Evolutionary conservation across 2,888 invertebrate genomes (phyloP).

Genomic region (Plebejus melissa): DNA sequence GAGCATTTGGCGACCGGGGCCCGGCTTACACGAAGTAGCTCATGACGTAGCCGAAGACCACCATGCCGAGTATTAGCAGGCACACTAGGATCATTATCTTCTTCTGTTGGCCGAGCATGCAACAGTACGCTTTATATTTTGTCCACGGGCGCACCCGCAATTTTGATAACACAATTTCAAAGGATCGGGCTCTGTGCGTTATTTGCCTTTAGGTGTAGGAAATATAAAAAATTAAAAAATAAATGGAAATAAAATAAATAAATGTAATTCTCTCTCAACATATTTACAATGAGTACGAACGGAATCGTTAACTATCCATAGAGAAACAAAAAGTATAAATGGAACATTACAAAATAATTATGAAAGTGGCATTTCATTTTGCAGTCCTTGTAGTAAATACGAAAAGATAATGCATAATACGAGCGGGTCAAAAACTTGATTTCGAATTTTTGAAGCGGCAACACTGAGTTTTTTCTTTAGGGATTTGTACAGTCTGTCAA

Average conservation of each 20-base stretch:
- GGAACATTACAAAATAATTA: slow-evolving; percentile 13
- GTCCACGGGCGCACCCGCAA: slow-evolving; percentile 44
- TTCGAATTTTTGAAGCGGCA: no score
- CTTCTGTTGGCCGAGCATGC: slow-evolving; percentile 83
- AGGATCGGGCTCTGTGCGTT: slow-evolving; percentile 58
- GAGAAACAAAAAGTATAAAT: slow-evolving; percentile 19
- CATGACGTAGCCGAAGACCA: slow-evolving; percentile 85
- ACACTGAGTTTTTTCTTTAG: neutral
- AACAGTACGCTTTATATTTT: slow-evolving; percentile 71
- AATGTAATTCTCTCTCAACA: slow-evolving; percentile 71
- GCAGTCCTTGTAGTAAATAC: slow-evolving; percentile 19
- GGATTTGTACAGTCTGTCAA: no score
- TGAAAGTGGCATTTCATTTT: slow-evolving; percentile 21
- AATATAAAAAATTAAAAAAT: slow-evolving; percentile 49
- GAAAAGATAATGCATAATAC: slow-evolving; percentile 9
- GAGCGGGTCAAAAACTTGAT: neutral
- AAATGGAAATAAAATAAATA: slow-evolving; percentile 71
- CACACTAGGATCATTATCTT: slow-evolving; percentile 95
- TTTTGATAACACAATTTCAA: slow-evolving; percentile 39
- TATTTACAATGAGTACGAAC: slow-evolving; percentile 69
- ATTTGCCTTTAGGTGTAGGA: slow-evolving; percentile 58
- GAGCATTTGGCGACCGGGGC: slow-evolving; percentile 55
- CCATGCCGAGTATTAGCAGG: slow-evolving; percentile 89
- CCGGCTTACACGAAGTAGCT: slow-evolving; percentile 78
- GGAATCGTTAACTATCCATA: slow-evolving; percentile 27